Base-by-base conservation (phyloP, 2,888 invertebrate genomes). In the Macrophya alboannulata region DNA sequence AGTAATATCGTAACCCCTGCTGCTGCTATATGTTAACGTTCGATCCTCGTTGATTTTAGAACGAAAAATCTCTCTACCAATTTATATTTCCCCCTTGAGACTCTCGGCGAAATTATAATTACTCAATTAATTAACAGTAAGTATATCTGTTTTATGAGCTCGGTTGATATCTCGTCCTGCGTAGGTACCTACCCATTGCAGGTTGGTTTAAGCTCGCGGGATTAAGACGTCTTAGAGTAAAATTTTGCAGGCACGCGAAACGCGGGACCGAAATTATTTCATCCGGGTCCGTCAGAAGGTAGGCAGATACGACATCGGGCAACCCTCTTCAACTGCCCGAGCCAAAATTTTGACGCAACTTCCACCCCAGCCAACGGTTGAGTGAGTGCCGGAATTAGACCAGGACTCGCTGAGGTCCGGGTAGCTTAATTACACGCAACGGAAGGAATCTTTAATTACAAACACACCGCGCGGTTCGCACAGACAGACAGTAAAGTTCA, bases 341-440 rank as follows among this genome's bases (percentile, higher is more conserved):
- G 77, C 55, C 31, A 55, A 77, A 31, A 77, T 55, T 77, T 77
- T 77, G 77, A 77, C 77, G 51, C 77, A 77, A 31, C 55, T 77
- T 77, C 51, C 77, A 55, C 15, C 77, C 77, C 55, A 77, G 15
- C 31, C 55, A 17, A 37, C 77, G 77, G 48, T 17, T 77, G 77
- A 77, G 51, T 51, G 77, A 77, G 77, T 77, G 25, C 48, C 48
- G 51, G 77, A 77, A 77, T 77, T 77, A 77, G 45, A 55, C 77
- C 51, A 55, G 51, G 51, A 77, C 51, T 37, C n/a, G 51, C 51
- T 10, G 77, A 51, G 77, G 55, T 51, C 77, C 77, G 12, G 31
- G 31, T 37, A 31, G 48, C 9, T 77, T 77, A 37, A 77, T 77
- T 77, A 77, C 55, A 77, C 76, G 17, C 77, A 55, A 77, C 51